These are phyloP conservation scores for Caenorhabditis inopinata DNA, from an alignment of 1,140 invertebrate genomes.

Conservation along the genomic window DNA sequence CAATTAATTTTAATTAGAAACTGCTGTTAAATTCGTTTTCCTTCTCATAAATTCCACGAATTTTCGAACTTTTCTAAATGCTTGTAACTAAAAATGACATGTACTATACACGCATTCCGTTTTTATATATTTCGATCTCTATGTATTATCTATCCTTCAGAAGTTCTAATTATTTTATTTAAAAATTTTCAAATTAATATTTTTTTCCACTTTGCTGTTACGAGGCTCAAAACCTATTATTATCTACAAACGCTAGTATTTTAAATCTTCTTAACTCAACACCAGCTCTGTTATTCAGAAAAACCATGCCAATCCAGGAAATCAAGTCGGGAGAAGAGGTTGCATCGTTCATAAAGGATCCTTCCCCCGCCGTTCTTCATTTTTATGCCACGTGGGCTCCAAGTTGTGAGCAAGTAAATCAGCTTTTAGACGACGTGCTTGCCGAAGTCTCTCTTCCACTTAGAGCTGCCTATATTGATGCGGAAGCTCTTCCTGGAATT, in stretches of 20 bases:
- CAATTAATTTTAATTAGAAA: no score
- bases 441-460: slow-evolving; percentile 37
- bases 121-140: slow-evolving; percentile 1
- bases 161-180: no score
- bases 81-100: neutral
- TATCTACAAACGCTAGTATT: no score
- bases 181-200: no score
- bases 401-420: slow-evolving; percentile 5
- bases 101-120: neutral
- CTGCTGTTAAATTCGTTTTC: no score
- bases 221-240: no score
- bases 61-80: neutral
- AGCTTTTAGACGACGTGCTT: neutral
- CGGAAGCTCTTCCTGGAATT: slow-evolving; percentile 55
- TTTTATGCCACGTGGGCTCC: neutral
- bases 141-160: no score
- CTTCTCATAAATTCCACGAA: no score
- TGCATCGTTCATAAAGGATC: neutral
- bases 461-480: slow-evolving; percentile 52
- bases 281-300: neutral
- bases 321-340: neutral
- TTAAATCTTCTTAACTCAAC: no score
- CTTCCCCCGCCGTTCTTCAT: neutral
- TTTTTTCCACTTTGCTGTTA: no score
- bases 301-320: neutral